phyloP scores from a whole-genome alignment of 2,888 invertebrate species.

The Ectobius pallidus region DNA sequence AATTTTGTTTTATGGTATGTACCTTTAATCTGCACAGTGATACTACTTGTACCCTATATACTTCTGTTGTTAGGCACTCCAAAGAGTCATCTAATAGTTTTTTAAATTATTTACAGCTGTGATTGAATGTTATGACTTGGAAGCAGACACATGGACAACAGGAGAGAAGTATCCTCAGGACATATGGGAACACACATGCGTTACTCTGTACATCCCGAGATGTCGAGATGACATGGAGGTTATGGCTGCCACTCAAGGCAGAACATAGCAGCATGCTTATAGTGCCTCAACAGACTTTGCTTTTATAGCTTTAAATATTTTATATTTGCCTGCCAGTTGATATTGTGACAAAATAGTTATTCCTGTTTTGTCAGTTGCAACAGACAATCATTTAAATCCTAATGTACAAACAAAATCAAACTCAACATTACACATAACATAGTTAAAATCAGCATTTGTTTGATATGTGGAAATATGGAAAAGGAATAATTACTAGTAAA shows the following conservation, averaged over 20 bases:
- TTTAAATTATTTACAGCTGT: conserved; percentile 56
- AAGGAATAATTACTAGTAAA: too few relatives aligned
- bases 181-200: conserved; percentile 74
- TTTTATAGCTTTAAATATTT: too few relatives aligned
- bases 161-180: conserved; percentile 69
- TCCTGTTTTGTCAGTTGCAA: not conserved
- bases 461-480: too few relatives aligned
- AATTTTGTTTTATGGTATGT: too few relatives aligned
- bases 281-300: not conserved
- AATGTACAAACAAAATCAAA: not conserved
- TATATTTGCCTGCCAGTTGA: not conserved
- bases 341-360: not conserved
- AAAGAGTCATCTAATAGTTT: too few relatives aligned
- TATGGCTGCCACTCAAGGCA: conserved; percentile 45
- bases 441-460: too few relatives aligned
- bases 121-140: conserved; percentile 70
- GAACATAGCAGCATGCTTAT: conserved; percentile 28
- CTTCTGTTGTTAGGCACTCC: too few relatives aligned
- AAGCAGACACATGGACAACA: conserved; percentile 64
- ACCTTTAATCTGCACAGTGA: too few relatives aligned
- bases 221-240: conserved; percentile 60
- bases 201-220: conserved; percentile 69
- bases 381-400: not conserved
- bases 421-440: not conserved
- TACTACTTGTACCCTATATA: too few relatives aligned